These are phyloP conservation scores for Tyrannus savana DNA, from an alignment of 2,113 vertebrate genomes.

Conservation along the genomic window DNA sequence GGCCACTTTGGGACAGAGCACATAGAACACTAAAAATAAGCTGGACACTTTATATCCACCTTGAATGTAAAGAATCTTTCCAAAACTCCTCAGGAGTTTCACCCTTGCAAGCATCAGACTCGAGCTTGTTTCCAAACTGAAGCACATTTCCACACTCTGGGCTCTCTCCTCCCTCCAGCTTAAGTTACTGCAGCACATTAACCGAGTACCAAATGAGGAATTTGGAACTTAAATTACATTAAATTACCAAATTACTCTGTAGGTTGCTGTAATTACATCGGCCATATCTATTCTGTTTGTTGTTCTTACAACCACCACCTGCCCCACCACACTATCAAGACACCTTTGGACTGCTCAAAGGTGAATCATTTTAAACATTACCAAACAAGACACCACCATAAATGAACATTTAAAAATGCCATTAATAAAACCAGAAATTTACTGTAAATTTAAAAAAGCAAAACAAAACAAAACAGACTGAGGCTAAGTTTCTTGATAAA, in stretches of 20 bases:
- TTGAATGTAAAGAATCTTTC: slow-evolving; percentile 20
- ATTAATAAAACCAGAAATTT: slow-evolving; percentile 15
- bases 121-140: accelerated
- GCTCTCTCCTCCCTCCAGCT: not conserved
- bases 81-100: not conserved
- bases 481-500: not conserved
- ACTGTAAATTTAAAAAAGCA: not conserved
- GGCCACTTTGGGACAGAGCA: not conserved
- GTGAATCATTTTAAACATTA: not conserved
- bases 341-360: not conserved
- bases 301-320: not conserved
- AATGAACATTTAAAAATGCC: not conserved
- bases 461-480: not conserved
- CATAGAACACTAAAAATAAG: slow-evolving; percentile 13
- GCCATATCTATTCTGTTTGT: not conserved
- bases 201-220: accelerated
- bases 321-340: not conserved
- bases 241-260: not conserved
- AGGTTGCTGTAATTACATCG: not conserved
- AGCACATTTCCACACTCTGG: not conserved
- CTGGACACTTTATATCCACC: not conserved
- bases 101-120: not conserved
- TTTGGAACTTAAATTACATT: not conserved
- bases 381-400: not conserved
- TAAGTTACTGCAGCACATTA: not conserved